Percentiles rank a stretch among this genome's conserved stretches.
Conservation (phyloP, 2,113 vertebrate species). For the Triplophysa dalaica region DNA sequence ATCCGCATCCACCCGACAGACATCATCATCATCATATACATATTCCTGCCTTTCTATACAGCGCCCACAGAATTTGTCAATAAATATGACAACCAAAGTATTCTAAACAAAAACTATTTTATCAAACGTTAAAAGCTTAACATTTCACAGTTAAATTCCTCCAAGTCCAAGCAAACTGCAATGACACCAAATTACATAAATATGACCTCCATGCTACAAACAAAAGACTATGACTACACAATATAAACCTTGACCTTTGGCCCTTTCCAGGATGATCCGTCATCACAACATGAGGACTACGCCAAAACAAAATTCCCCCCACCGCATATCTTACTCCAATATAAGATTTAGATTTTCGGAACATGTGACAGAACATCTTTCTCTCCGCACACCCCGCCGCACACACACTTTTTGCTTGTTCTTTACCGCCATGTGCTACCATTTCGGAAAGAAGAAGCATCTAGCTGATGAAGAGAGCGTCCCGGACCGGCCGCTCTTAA, state of each 20-base stretch:
- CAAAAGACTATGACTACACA: constrained; percentile 35
- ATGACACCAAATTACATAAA: constrained; percentile 27
- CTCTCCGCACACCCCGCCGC: constrained; percentile 60
- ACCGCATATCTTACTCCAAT: constrained; percentile 70
- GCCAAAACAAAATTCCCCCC: constrained; percentile 40
- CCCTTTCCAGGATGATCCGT: constrained; percentile 3
- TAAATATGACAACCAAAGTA: neutral
- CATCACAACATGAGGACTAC: constrained; percentile 18
- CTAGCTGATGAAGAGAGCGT: constrained; percentile 75
- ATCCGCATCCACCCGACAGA: constrained; percentile 5
- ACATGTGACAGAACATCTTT: constrained; percentile 84
- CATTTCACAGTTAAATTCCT: neutral
- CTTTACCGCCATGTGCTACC: constrained; percentile 81
- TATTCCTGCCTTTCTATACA: neutral
- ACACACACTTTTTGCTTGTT: constrained; percentile 16
- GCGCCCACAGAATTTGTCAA: neutral
- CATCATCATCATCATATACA: constrained; percentile 52
- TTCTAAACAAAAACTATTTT: neutral
- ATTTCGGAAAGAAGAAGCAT: constrained; percentile 83
- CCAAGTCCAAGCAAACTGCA: neutral
- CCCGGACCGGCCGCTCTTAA: constrained; percentile 84
- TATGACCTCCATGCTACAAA: constrained; percentile 6
- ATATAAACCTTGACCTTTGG: constrained; percentile 7
- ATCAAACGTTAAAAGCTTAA: neutral
- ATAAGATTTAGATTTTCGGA: constrained; percentile 75